phyloP scores from a whole-genome alignment of 2,113 vertebrate genomes.

The Sceloporus undulatus region DNA sequence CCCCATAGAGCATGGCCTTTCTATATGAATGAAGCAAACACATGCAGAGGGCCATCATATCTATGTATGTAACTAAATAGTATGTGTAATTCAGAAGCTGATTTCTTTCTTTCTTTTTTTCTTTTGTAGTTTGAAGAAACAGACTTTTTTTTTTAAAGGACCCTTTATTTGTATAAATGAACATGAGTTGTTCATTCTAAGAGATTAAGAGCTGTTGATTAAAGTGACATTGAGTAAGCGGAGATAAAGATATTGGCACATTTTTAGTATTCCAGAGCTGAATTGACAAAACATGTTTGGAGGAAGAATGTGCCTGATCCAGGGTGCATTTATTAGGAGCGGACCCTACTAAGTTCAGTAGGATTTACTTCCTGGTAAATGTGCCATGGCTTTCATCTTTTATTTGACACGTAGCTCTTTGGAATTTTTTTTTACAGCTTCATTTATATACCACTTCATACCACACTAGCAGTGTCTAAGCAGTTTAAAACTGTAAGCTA shows the following conservation, averaged over 20 bases:
- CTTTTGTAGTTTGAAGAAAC: too few relatives aligned
- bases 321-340: not conserved
- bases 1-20: too few relatives aligned
- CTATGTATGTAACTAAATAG: too few relatives aligned
- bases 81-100: too few relatives aligned
- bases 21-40: not conserved
- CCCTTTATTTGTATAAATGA: not conserved
- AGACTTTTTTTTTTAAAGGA: not conserved
- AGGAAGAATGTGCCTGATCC: not conserved
- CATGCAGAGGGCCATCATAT: too few relatives aligned
- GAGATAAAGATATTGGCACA: not conserved
- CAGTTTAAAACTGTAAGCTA: too few relatives aligned
- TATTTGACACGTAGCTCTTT: too few relatives aligned
- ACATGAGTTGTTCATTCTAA: not conserved
- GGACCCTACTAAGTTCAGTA: not conserved
- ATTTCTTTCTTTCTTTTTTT: too few relatives aligned
- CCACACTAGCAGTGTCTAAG: too few relatives aligned
- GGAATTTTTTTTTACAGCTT: too few relatives aligned
- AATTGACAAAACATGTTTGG: not conserved
- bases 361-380: not conserved
- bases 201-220: conserved; percentile 50
- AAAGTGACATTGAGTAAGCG: conserved; percentile 39
- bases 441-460: too few relatives aligned
- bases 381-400: too few relatives aligned
- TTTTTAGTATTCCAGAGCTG: not conserved